Evolutionary conservation across 2,113 vertebrate genomes (phyloP), one percentile per base, ranked within the genome.

Genomic region (Thermophis baileyi): DNA sequence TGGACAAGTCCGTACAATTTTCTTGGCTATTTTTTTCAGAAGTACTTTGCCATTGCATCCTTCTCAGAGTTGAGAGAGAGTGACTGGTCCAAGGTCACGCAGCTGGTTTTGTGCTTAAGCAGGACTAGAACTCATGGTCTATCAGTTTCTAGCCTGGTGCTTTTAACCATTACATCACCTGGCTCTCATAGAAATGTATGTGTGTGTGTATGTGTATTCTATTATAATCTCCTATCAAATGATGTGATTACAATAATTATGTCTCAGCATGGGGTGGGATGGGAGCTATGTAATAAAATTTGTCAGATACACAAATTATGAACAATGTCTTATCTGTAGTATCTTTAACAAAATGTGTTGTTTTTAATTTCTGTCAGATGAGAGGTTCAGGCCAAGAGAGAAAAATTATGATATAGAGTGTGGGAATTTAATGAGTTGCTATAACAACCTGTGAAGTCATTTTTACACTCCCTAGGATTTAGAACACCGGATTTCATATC

Each of bases 361-460:
- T 44, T 74, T 69, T 12, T 44, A 88, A 63, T 18, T 63, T 54
- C 25, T 55, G 25, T 30, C 49, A 87, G 47, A 87, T 25, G 22
- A 18, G 11, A 44, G 35, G 54, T 81, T 81, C 49, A 55, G 22
- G 47, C 50, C 10, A 81, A 54, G 27, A 40, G 60, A 40, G 51
- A 53, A 92, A 89, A 18, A 18, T 47, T 63, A 63, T 63, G 60
- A 63, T 89, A 40, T 12, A 49, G 63, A 81, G 50, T 44, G 35
- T 69, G 87, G 60, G 35, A 92, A 88, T 18, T 1, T 25, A 92
- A n/a, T 85, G 50, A 54, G 50, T 92, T 92, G 18, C 91, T 44
- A 89, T 49, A 92, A 63, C 87, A 92, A 92, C 91, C 24, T 54
- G 16, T 25, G 16, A 89, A 89, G 60, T 53, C 11, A 74, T 92